Percentiles rank a stretch among this genome's conserved stretches.
Conservation (phyloP, 1,140 invertebrate species). For the Diabrotica undecimpunctata region DNA sequence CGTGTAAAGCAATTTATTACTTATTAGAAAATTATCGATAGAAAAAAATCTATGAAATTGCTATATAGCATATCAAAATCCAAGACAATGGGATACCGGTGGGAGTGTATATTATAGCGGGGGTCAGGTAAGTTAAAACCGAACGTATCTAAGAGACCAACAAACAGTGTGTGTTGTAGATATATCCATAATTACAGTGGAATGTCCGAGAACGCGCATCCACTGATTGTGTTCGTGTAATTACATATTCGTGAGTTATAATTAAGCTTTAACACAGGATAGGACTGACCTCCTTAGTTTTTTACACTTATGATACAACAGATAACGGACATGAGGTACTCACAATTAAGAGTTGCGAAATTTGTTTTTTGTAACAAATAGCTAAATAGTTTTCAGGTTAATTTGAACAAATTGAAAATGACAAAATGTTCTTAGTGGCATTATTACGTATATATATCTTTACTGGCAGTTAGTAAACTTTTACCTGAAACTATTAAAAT, state of each 20-base stretch:
- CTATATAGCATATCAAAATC: constrained; percentile 25
- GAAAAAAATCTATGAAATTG: constrained; percentile 23
- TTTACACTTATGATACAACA: too few relatives aligned
- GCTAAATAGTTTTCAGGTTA: too few relatives aligned
- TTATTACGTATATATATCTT: too few relatives aligned
- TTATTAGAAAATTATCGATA: constrained; percentile 21
- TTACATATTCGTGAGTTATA: constrained; percentile 48
- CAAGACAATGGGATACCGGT: constrained; percentile 34
- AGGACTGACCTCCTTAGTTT: neutral
- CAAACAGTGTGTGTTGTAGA: constrained; percentile 7
- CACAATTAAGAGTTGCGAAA: too few relatives aligned
- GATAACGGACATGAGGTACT: too few relatives aligned
- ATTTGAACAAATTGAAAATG: too few relatives aligned
- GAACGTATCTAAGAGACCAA: constrained; percentile 7
- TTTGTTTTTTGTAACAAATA: too few relatives aligned
- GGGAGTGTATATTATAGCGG: constrained; percentile 42
- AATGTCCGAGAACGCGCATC: constrained; percentile 45
- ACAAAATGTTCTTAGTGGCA: too few relatives aligned
- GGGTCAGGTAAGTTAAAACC: constrained; percentile 36
- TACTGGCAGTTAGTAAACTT: too few relatives aligned
- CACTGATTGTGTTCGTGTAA: constrained; percentile 47
- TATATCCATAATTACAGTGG: constrained; percentile 45
- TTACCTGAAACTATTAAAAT: too few relatives aligned
- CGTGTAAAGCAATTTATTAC: constrained; percentile 22
- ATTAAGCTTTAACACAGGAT: constrained; percentile 37